Evolutionary conservation across 2,888 invertebrate genomes (phyloP), one percentile per base, ranked within the genome.

Genomic region (Drosophila lutescens): DNA sequence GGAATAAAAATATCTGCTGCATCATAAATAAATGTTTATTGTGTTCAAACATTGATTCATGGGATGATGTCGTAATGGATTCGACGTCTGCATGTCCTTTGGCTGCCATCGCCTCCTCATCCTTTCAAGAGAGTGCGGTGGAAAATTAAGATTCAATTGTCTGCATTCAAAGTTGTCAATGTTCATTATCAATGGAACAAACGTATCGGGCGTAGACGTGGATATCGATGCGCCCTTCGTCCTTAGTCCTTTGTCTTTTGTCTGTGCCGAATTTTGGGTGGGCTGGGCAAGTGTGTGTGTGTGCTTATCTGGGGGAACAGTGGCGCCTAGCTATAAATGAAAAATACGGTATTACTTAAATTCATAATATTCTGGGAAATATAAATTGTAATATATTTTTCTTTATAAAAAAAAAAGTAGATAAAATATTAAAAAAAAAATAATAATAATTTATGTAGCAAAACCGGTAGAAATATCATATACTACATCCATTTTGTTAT

Each of bases 61-160:
- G 69, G 69, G 61, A 70, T 65, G 49, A 59, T 58, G 57, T 60
- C 49, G 66, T 61, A 77, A 77, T 81, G 66, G 59, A 51, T 56
- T 56, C 62, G 40, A 32, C 13, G 54, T 40, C 55, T 59, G 36
- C 17, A 34, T 56, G 23, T 51, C 36, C 51, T n/a, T 56, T 26
- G 60, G 50, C 43, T 12, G 17, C 15, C 13, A 12, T 9, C 32
- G 23, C 20, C 20, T 12, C 2, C 17, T 10, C 30, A 13, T 34
- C 47, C 23, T 57, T 49, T 26, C 7, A 5, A 34, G 34, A 15
- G 49, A 17, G 60, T 58, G 69, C 73, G 69, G 62, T 74, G 74
- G 62, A 68, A 82, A 85, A 87, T 85, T 85, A 87, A 87, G 87
- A 85, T 85, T 85, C 85, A 82, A 87, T 87, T 85, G 87, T 87